Conservation (phyloP, 2,888 invertebrate genomes). For the Galerucella nymphaeae region DNA sequence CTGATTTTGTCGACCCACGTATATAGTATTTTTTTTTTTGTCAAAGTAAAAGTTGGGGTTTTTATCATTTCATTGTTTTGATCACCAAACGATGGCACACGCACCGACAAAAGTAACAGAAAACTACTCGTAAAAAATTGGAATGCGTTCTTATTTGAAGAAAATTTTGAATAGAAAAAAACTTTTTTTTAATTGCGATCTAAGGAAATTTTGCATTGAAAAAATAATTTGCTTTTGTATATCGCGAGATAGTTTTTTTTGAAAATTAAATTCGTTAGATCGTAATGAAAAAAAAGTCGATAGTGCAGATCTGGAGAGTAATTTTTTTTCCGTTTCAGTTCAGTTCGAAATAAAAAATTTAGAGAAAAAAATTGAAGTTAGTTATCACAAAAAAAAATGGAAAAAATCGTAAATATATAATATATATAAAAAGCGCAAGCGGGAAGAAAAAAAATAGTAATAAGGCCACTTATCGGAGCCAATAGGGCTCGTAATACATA, state of each 20-base stretch:
- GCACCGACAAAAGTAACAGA: conserved; percentile 50
- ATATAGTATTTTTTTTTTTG: too few relatives aligned
- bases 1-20: too few relatives aligned
- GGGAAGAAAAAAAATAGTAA: conserved; percentile 33
- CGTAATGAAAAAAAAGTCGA: background rate
- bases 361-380: conserved; percentile 27
- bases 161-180: conserved; percentile 32
- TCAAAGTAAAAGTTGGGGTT: background rate
- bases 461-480: conserved; percentile 53
- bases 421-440: conserved; percentile 46
- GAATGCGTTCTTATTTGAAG: conserved; percentile 52
- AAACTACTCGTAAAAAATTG: conserved; percentile 53
- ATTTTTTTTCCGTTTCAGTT: conserved; percentile 36
- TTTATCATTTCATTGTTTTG: conserved; percentile 43
- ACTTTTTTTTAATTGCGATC: background rate
- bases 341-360: conserved; percentile 25
- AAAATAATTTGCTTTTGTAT: background rate
- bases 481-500: conserved; percentile 42
- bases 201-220: background rate
- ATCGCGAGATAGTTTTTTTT: conserved; percentile 6
- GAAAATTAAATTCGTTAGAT: conserved; percentile 10
- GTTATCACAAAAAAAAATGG: conserved; percentile 31
- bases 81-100: conserved; percentile 59
- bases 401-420: conserved; percentile 42
- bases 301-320: conserved; percentile 46